A percentile compares a stretch with the other conserved stretches of the same genome.
Evolutionary conservation across 2,113 vertebrate species (phyloP).

Genomic region (Caranx melampygus): DNA sequence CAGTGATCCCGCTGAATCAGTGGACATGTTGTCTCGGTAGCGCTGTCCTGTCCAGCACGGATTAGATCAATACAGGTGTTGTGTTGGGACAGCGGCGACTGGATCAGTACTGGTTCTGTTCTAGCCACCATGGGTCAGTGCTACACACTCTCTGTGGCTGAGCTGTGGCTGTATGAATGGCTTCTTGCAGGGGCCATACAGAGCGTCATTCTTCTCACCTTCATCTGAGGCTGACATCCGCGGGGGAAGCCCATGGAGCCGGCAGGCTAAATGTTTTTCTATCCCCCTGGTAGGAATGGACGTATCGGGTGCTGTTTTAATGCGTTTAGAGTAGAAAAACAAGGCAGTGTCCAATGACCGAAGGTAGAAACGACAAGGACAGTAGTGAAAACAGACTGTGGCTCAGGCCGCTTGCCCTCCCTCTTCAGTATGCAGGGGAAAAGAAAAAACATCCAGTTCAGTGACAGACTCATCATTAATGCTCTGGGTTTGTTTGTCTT

Average conservation of each 20-base stretch:
- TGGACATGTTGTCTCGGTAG: constrained; percentile 47
- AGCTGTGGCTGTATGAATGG: constrained; percentile 78
- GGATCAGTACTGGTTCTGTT: constrained; percentile 82
- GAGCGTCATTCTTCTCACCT: constrained; percentile 83
- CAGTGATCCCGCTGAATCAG: constrained; percentile 55
- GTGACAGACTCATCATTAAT: constrained; percentile 80
- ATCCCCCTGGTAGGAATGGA: constrained; percentile 80
- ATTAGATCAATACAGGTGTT: constrained; percentile 80
- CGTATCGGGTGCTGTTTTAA: constrained; percentile 86
- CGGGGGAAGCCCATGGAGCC: constrained; percentile 80
- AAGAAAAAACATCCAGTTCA: constrained; percentile 80
- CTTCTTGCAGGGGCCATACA: constrained; percentile 82
- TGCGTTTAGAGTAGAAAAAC: constrained; percentile 81
- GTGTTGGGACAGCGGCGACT: constrained; percentile 70
- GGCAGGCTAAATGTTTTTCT: constrained; percentile 82
- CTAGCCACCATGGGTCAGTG: constrained; percentile 68
- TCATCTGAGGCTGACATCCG: constrained; percentile 80
- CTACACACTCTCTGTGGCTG: constrained; percentile 68
- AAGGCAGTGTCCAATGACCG: constrained; percentile 75
- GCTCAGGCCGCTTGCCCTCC: constrained; percentile 16
- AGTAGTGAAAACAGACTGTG: constrained; percentile 76
- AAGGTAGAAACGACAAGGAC: constrained; percentile 75
- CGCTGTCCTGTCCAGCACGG: constrained; percentile 53
- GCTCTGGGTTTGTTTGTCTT: constrained; percentile 81
- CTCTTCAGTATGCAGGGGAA: constrained; percentile 33